A percentile compares a stretch with the other conserved stretches of the same genome.
Conservation (phyloP, 1,140 invertebrate species). For the Habropoda laboriosa region DNA sequence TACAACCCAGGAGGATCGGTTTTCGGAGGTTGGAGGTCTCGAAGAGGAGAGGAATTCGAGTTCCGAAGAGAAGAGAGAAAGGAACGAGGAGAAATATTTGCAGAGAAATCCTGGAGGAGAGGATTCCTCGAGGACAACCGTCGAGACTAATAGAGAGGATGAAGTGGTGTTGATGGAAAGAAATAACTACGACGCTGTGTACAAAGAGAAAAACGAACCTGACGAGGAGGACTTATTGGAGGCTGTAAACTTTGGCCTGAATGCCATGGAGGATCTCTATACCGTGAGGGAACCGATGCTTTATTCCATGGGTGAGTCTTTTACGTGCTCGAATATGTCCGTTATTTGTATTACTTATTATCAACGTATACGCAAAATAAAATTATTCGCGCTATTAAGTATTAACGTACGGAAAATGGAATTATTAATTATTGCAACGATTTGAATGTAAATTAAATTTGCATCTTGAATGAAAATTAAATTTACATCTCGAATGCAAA, state of each 20-base stretch:
- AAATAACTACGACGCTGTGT: not conserved
- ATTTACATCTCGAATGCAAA: no score
- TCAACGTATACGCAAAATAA: no score
- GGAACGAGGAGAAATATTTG: not conserved
- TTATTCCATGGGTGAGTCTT: slow-evolving; percentile 86
- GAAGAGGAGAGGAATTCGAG: not conserved
- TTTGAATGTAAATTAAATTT: no score
- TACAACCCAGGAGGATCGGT: not conserved
- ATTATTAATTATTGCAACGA: no score
- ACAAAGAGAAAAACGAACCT: slow-evolving; percentile 2
- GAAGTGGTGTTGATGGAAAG: not conserved
- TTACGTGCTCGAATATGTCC: not conserved
- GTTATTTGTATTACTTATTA: no score
- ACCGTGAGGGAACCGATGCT: slow-evolving; percentile 86
- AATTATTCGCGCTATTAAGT: no score
- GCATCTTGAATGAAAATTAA: no score
- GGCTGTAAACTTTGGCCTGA: slow-evolving; percentile 85
- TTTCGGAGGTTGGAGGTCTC: not conserved
- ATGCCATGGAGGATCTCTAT: slow-evolving; percentile 86
- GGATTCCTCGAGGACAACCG: not conserved
- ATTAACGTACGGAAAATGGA: no score
- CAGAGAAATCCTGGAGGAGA: not conserved
- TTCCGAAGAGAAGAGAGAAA: not conserved
- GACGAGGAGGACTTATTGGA: slow-evolving; percentile 81
- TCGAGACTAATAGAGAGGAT: not conserved